phyloP scores from a whole-genome alignment of 2,888 invertebrate species.

The Auanema sp. region DNA sequence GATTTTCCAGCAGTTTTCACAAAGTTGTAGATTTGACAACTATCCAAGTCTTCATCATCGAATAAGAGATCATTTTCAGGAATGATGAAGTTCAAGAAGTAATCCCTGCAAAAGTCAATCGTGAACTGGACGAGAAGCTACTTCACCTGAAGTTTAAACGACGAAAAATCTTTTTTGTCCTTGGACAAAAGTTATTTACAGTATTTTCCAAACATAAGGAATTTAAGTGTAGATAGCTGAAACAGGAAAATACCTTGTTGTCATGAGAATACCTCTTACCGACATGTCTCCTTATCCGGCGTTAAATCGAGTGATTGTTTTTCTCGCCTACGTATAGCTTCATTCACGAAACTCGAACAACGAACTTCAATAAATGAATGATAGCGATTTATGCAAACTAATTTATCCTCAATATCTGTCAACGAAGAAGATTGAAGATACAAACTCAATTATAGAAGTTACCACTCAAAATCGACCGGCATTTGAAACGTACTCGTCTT shows the following conservation, averaged over 20 bases:
- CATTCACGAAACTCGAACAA: conserved; percentile 45
- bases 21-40: conserved; percentile 45
- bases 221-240: conserved; percentile 41
- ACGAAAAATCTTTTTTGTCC: conserved; percentile 32
- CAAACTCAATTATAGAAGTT: neutral
- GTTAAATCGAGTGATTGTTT: conserved; percentile 8
- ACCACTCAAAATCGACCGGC: conserved; percentile 33
- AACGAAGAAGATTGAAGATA: neutral
- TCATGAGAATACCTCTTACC: conserved; percentile 1
- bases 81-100: conserved; percentile 40
- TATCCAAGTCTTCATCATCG: conserved; percentile 48
- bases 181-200: conserved; percentile 39
- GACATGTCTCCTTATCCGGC: conserved; percentile 17
- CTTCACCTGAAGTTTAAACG: conserved; percentile 32
- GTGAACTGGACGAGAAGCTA: neutral
- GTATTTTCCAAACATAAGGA: conserved; percentile 46
- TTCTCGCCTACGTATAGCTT: conserved; percentile 23
- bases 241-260: neutral
- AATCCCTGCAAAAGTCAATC: conserved; percentile 36
- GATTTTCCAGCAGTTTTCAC: conserved; percentile 26
- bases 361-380: conserved; percentile 43
- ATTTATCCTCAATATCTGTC: conserved; percentile 39
- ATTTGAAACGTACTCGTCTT: conserved; percentile 35
- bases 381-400: conserved; percentile 44
- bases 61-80: conserved; percentile 44